phyloP scores from a whole-genome alignment of 2,113 vertebrate species.

The Brienomyrus longianalis region DNA sequence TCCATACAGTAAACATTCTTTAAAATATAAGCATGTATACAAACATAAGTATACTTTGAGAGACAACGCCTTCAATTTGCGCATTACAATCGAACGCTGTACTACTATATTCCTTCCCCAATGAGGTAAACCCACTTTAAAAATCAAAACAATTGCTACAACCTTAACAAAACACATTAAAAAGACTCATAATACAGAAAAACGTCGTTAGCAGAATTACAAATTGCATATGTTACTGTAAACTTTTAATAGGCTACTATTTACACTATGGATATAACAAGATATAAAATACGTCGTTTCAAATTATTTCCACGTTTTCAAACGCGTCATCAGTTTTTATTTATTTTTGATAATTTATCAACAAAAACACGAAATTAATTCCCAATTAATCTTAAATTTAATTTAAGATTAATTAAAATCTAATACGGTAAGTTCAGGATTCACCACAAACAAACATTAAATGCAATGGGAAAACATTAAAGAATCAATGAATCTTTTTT shows the following conservation, averaged over 20 bases:
- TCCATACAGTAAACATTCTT: not conserved
- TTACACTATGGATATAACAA: not conserved
- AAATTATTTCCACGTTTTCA: not conserved
- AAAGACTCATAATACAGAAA: not conserved
- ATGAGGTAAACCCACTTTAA: not conserved
- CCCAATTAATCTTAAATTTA: not conserved
- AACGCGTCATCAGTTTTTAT: not conserved
- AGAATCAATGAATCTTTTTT: not conserved
- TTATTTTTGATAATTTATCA: not conserved
- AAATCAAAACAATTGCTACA: not conserved
- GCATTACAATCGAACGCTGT: not conserved
- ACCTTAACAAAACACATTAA: not conserved
- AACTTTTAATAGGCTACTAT: not conserved
- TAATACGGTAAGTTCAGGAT: not conserved
- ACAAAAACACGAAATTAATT: not conserved
- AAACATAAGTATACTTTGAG: not conserved
- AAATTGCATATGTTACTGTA: not conserved
- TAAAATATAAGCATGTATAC: not conserved
- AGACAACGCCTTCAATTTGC: not conserved
- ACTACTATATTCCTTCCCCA: not conserved
- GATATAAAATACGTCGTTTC: not conserved
- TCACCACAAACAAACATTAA: not conserved
- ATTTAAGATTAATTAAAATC: not conserved
- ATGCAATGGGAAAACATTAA: not conserved
- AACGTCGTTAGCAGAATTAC: not conserved